phyloP scores from a whole-genome alignment of 2,113 vertebrate genomes.

The Delphinus delphis region DNA sequence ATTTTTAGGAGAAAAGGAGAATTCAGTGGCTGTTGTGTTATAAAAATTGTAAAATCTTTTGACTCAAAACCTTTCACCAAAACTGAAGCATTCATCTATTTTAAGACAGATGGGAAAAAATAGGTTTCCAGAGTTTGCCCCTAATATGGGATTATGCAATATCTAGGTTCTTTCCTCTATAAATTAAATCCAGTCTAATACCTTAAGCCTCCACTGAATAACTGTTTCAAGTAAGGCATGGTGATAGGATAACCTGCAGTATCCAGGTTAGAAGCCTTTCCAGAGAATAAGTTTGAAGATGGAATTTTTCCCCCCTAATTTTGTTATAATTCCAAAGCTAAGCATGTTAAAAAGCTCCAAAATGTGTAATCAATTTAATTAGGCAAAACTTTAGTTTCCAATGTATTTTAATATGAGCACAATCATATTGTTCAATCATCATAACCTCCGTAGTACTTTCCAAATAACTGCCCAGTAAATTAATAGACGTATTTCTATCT shows the following conservation, averaged over 20 bases:
- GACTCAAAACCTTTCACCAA: background rate
- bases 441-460: background rate
- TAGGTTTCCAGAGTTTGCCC: background rate
- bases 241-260: background rate
- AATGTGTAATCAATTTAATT: background rate
- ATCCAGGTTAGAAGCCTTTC: background rate
- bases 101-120: background rate
- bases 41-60: background rate
- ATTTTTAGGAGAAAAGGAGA: background rate
- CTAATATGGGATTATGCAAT: background rate
- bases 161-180: background rate
- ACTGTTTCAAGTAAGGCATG: background rate
- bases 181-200: constrained; percentile 7
- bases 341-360: background rate
- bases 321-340: background rate
- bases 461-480: constrained; percentile 18
- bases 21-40: background rate
- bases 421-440: background rate
- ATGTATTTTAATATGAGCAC: background rate
- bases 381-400: background rate
- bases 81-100: background rate
- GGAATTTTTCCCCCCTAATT: background rate
- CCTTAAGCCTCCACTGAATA: background rate
- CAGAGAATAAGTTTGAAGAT: background rate
- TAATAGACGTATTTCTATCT: background rate